A percentile compares a stretch with the other conserved stretches of the same genome.
Conservation (phyloP, 64 coral and sea anemone species). For the Actinia equina region DNA sequence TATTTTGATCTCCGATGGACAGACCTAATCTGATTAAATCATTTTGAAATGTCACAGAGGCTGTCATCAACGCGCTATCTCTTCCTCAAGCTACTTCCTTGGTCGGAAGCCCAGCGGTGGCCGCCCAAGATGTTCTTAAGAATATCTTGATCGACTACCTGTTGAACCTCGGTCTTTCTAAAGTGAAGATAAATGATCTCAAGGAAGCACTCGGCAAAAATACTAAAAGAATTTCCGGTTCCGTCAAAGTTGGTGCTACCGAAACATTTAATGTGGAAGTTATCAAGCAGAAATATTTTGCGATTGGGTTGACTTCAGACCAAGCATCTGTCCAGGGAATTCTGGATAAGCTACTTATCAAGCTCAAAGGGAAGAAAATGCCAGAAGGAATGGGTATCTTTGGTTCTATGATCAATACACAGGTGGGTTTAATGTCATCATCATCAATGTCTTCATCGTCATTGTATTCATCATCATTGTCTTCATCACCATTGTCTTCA, state of each 20-base stretch:
- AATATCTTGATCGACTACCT: not conserved
- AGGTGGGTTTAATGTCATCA: not conserved
- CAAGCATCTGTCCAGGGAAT: not conserved
- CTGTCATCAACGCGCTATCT: not conserved
- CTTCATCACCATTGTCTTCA: too few species aligned
- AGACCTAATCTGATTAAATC: not conserved
- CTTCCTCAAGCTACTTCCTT: not conserved
- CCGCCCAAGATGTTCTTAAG: not conserved
- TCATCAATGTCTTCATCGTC: too few species aligned
- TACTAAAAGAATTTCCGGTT: not conserved
- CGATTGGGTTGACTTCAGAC: constrained; percentile 11
- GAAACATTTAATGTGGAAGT: constrained; percentile 7
- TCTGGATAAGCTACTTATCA: not conserved
- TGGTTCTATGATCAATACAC: not conserved
- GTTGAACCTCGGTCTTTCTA: not conserved
- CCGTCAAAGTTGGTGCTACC: not conserved
- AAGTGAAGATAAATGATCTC: not conserved
- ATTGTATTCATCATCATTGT: too few species aligned
- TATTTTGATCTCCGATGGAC: not conserved
- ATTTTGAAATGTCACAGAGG: not conserved
- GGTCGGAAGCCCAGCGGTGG: not conserved
- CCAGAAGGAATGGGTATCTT: not conserved
- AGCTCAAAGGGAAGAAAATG: not conserved
- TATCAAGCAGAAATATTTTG: not conserved
- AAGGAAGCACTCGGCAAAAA: not conserved